These are phyloP conservation scores for Caenorhabditis afra DNA, from an alignment of 2,888 invertebrate genomes.

Conservation along the genomic window DNA sequence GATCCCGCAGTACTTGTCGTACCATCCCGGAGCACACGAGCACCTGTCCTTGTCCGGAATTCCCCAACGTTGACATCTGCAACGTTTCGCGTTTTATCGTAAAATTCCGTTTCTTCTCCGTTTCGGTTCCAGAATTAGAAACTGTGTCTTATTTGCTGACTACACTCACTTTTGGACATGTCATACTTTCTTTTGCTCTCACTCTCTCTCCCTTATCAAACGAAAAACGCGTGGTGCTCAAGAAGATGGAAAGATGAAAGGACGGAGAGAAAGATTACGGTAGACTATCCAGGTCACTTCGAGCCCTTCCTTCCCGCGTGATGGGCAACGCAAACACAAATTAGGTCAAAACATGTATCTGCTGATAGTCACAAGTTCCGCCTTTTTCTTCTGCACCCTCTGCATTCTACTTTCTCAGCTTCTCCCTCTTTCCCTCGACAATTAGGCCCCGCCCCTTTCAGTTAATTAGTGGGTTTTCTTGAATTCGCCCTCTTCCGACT, in stretches of 20 bases:
- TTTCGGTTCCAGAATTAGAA: conserved; percentile 6
- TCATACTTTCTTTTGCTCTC: no score
- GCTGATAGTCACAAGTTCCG: no score
- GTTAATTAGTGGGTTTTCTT: no score
- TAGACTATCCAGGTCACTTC: background rate
- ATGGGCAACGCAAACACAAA: no score
- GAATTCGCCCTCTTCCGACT: conserved; percentile 5
- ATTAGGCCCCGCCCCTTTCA: no score
- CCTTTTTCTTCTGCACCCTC: no score
- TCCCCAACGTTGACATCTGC: conserved; percentile 57
- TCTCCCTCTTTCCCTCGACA: no score
- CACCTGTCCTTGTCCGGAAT: conserved; percentile 57
- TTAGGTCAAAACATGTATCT: no score
- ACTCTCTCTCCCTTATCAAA: no score
- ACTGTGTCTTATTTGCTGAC: conserved; percentile 9
- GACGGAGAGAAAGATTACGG: background rate
- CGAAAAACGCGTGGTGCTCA: no score
- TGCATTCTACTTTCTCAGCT: no score
- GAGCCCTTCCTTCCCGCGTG: no score
- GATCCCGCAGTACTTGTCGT: conserved; percentile 56
- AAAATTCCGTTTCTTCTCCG: background rate
- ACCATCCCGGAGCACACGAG: conserved; percentile 63
- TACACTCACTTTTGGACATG: background rate
- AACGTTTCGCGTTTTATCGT: background rate
- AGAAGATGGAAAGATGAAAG: conserved; percentile 1